Conservation (phyloP, 2,797 vertebrate genomes). For the Phalloptychus januarius region DNA sequence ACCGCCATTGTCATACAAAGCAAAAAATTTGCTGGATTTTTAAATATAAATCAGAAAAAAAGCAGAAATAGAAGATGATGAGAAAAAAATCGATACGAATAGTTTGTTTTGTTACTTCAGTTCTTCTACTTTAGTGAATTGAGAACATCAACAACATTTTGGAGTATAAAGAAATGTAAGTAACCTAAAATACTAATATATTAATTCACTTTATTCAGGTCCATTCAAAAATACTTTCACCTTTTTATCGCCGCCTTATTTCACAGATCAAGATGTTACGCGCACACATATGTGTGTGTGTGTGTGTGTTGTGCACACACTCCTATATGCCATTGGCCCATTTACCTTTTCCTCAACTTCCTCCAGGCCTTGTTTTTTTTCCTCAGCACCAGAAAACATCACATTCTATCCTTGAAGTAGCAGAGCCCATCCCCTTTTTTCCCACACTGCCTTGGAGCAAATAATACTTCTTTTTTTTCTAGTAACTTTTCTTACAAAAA, state of each 20-base stretch:
- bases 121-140: neutral
- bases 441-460: slow-evolving; percentile 30
- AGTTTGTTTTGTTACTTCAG: neutral
- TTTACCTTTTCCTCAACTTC: slow-evolving; percentile 32
- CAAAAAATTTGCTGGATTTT: neutral
- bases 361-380: slow-evolving; percentile 25
- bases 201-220: neutral
- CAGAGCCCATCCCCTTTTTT: slow-evolving; percentile 44
- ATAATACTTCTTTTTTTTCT: neutral
- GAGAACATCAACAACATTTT: neutral
- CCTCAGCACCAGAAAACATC: slow-evolving; percentile 26
- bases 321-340: neutral
- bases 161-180: neutral
- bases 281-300: neutral
- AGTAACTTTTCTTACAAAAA: slow-evolving; percentile 46
- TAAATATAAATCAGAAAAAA: neutral
- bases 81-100: neutral
- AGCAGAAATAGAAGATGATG: neutral
- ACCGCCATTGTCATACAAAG: neutral
- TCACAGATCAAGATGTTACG: neutral
- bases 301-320: neutral
- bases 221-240: neutral
- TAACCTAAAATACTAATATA: neutral
- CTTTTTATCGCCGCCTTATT: neutral
- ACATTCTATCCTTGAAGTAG: slow-evolving; percentile 25